Evolutionary conservation across 2,113 vertebrate species (phyloP).

Genomic region (Turdus rufiventris): DNA sequence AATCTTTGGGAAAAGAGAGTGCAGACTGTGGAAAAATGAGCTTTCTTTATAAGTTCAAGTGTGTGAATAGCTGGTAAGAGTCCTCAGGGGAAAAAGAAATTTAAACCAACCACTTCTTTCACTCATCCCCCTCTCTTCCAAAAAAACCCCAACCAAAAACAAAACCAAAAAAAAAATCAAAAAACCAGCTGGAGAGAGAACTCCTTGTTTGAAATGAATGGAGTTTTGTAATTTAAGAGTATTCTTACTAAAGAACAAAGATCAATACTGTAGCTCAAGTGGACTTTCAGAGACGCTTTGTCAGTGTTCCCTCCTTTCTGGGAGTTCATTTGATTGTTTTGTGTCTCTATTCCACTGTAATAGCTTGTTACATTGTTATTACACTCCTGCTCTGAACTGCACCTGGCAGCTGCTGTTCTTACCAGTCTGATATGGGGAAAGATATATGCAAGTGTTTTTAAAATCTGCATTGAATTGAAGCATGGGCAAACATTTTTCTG

Average conservation of each 20-base stretch:
- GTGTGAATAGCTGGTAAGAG: neutral
- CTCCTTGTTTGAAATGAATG: neutral
- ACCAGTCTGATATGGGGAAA: neutral
- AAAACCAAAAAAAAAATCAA: neutral
- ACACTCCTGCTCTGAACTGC: neutral
- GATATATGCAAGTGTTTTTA: neutral
- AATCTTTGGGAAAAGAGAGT: neutral
- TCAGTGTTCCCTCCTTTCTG: neutral
- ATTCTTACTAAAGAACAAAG: neutral
- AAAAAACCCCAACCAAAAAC: neutral
- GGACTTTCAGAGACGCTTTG: neutral
- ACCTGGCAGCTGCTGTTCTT: neutral
- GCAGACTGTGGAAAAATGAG: neutral
- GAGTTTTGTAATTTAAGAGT: neutral
- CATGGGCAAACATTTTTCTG: neutral
- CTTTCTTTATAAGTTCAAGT: neutral
- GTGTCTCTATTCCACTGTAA: neutral
- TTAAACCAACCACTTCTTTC: neutral
- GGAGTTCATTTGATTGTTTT: neutral
- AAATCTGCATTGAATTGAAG: neutral
- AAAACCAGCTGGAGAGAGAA: neutral
- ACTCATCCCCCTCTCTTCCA: neutral
- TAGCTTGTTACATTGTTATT: neutral
- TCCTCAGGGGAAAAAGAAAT: neutral
- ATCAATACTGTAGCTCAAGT: neutral